phyloP scores from a whole-genome alignment of 1,140 invertebrate species.

The Drosophila biarmipes region DNA sequence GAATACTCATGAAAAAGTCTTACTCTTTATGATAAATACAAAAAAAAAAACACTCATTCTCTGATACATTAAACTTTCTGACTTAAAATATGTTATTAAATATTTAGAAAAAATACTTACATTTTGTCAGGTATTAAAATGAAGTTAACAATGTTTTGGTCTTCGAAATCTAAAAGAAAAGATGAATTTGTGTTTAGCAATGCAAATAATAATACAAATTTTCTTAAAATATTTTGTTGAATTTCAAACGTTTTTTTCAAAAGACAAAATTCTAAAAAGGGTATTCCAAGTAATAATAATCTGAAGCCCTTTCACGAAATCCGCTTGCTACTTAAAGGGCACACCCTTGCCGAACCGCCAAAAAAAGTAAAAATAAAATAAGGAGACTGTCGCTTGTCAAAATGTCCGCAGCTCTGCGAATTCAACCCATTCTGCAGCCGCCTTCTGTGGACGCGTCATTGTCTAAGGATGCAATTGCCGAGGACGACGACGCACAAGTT shows the following conservation, averaged over 20 bases:
- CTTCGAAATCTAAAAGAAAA: neutral
- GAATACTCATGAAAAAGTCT: too few species aligned
- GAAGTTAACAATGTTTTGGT: neutral
- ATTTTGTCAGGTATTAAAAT: neutral
- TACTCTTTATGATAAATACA: too few species aligned
- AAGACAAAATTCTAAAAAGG: slow-evolving; percentile 13
- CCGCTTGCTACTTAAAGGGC: slow-evolving; percentile 34
- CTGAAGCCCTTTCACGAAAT: slow-evolving; percentile 29
- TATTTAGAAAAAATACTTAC: neutral
- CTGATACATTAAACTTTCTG: neutral
- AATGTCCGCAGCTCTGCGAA: slow-evolving; percentile 43
- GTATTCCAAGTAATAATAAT: slow-evolving; percentile 21
- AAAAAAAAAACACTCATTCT: too few species aligned
- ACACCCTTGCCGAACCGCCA: slow-evolving; percentile 21
- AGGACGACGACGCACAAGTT: slow-evolving; percentile 63
- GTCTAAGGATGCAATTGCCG: slow-evolving; percentile 65
- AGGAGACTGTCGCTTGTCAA: slow-evolving; percentile 41
- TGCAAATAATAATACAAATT: neutral
- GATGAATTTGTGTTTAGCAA: neutral
- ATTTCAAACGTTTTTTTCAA: neutral
- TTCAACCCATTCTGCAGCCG: slow-evolving; percentile 17
- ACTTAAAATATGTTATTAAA: neutral
- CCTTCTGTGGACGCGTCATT: slow-evolving; percentile 42
- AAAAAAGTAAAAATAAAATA: slow-evolving; percentile 18
- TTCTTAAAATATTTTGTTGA: too few species aligned